A percentile compares a stretch with the other conserved stretches of the same genome.
These are phyloP conservation scores for Calameuta pallipes DNA, from an alignment of 2,888 invertebrate genomes.

Conservation along the genomic window DNA sequence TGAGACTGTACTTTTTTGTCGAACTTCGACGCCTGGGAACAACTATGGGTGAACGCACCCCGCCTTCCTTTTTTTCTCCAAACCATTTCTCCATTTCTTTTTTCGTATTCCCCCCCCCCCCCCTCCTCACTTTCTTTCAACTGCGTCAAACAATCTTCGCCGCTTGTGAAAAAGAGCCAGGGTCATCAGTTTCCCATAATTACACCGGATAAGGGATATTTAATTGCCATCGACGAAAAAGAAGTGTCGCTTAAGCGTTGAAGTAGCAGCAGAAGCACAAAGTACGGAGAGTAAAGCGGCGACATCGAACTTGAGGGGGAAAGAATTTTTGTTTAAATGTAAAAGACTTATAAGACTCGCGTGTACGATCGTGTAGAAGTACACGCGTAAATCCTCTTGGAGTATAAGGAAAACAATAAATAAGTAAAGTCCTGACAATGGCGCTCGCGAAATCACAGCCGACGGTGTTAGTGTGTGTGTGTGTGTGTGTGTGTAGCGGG, in stretches of 20 bases:
- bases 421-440: slow-evolving; percentile 56
- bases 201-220: too few species aligned
- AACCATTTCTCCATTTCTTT: background rate
- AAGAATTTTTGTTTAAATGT: background rate
- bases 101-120: background rate
- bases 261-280: too few species aligned
- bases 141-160: background rate
- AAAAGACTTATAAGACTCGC: slow-evolving; percentile 15
- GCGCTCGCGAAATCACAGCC: slow-evolving; percentile 21
- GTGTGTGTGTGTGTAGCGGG: too few species aligned
- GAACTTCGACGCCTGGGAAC: slow-evolving; percentile 13
- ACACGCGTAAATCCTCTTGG: too few species aligned
- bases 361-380: too few species aligned
- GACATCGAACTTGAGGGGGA: background rate
- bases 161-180: too few species aligned
- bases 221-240: too few species aligned
- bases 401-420: slow-evolving; percentile 42
- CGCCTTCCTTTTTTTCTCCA: background rate
- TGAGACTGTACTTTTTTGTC: slow-evolving; percentile 13
- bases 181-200: too few species aligned
- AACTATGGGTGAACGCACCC: slow-evolving; percentile 15
- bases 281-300: too few species aligned
- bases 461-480: too few species aligned
- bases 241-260: too few species aligned
- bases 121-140: background rate